phyloP scores from a whole-genome alignment of 2,888 invertebrate genomes.

The Chrysopilus asiliformis region DNA sequence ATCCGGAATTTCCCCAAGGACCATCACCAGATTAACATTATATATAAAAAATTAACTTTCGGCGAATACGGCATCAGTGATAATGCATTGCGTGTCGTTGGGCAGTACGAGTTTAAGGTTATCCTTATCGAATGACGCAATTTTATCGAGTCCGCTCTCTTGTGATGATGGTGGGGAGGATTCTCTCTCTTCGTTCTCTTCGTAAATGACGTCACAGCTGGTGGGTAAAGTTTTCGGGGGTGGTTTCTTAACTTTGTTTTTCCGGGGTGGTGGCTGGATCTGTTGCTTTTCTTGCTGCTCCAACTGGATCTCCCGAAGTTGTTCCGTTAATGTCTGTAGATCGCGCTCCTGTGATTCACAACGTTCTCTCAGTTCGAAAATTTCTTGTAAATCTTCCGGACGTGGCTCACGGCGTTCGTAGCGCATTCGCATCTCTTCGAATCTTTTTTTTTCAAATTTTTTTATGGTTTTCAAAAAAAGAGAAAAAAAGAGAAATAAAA shows the following conservation, averaged over 20 bases:
- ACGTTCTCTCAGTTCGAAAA: slow-evolving; percentile 41
- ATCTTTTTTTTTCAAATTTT: slow-evolving; percentile 25
- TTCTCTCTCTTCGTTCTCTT: slow-evolving; percentile 25
- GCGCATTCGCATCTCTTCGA: slow-evolving; percentile 44
- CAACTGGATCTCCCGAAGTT: slow-evolving; percentile 44
- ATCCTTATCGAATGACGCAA: too few relatives aligned
- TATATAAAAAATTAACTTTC: too few relatives aligned
- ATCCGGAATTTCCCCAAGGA: too few relatives aligned
- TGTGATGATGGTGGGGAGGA: slow-evolving; percentile 6
- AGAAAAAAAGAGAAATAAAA: neutral
- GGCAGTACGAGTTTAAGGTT: too few relatives aligned
- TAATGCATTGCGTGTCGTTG: too few relatives aligned
- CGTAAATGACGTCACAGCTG: slow-evolving; percentile 36
- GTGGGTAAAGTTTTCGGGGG: slow-evolving; percentile 32
- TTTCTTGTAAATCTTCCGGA: slow-evolving; percentile 42
- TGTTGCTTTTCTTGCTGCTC: slow-evolving; percentile 29
- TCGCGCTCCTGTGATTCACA: slow-evolving; percentile 45
- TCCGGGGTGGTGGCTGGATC: slow-evolving; percentile 4
- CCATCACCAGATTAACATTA: too few relatives aligned
- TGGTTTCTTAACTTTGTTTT: slow-evolving; percentile 23
- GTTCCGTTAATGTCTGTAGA: slow-evolving; percentile 42
- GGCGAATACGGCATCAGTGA: too few relatives aligned
- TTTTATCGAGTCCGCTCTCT: too few relatives aligned
- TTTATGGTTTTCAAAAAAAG: slow-evolving; percentile 4
- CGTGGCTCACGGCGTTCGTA: slow-evolving; percentile 44